These are phyloP conservation scores for Cecropterus lyciades DNA, from an alignment of 1,140 invertebrate species.

Conservation along the genomic window DNA sequence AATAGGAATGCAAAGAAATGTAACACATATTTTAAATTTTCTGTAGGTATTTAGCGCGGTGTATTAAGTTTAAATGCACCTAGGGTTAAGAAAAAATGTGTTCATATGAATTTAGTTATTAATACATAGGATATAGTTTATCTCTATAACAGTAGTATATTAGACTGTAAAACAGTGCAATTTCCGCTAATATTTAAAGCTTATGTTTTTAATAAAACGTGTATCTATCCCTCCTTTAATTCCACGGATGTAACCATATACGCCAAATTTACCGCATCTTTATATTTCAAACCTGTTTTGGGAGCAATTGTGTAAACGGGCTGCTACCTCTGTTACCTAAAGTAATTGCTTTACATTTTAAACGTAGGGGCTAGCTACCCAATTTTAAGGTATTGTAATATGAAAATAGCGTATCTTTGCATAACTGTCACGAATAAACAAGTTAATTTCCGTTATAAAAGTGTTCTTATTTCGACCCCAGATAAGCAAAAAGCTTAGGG, in stretches of 20 bases:
- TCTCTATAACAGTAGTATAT: slow-evolving; percentile 59
- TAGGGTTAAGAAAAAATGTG: slow-evolving; percentile 79
- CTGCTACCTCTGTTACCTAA: slow-evolving; percentile 42
- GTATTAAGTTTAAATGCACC: slow-evolving; percentile 67
- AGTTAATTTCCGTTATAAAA: slow-evolving; percentile 55
- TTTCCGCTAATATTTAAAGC: slow-evolving; percentile 50
- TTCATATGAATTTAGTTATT: slow-evolving; percentile 82
- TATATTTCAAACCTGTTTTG: slow-evolving; percentile 22
- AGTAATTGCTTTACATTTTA: slow-evolving; percentile 31
- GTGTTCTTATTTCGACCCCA: slow-evolving; percentile 1
- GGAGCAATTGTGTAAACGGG: slow-evolving; percentile 34
- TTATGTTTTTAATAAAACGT: slow-evolving; percentile 38
- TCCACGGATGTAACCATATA: slow-evolving; percentile 33
- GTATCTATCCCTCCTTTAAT: slow-evolving; percentile 24
- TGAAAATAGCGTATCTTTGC: slow-evolving; percentile 30
- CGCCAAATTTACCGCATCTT: slow-evolving; percentile 39
- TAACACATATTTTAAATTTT: slow-evolving; percentile 41
- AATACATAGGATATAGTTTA: slow-evolving; percentile 59
- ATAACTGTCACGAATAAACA: slow-evolving; percentile 57
- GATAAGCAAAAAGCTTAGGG: too few species aligned
- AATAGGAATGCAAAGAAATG: slow-evolving; percentile 32
- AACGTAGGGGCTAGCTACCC: slow-evolving; percentile 28
- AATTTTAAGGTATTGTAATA: slow-evolving; percentile 6
- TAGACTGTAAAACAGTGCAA: slow-evolving; percentile 77
- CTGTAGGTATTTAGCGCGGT: slow-evolving; percentile 63